Percentiles rank a stretch among this genome's conserved stretches.
Evolutionary conservation across 1,140 invertebrate species (phyloP).

Genomic region (Rhysida immarginata): DNA sequence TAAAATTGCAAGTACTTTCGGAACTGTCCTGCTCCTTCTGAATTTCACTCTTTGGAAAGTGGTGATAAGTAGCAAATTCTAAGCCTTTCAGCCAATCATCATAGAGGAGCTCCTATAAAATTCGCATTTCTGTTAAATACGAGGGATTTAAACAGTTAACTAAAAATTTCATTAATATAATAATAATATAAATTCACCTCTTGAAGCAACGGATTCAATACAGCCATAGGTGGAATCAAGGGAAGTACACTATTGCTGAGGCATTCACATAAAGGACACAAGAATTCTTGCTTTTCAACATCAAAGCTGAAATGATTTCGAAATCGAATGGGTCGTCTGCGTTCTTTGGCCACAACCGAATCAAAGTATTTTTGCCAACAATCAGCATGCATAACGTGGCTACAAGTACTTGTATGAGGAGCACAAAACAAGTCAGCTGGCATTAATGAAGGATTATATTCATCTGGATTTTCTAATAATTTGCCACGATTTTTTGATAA

Average conservation of each 20-base stretch:
- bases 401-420: conserved; percentile 80
- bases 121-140: conserved; percentile 11
- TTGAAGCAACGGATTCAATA: not conserved
- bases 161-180: conserved; percentile 12
- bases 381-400: conserved; percentile 89
- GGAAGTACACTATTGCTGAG: conserved; percentile 89
- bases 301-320: conserved; percentile 71
- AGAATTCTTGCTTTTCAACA: conserved; percentile 81
- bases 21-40: too few species aligned
- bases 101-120: too few species aligned
- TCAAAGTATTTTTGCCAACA: conserved; percentile 92
- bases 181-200: conserved; percentile 33
- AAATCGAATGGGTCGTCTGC: conserved; percentile 55
- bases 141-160: conserved; percentile 5
- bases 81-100: too few species aligned
- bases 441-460: conserved; percentile 39
- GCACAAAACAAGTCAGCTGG: conserved; percentile 54
- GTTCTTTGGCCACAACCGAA: conserved; percentile 69
- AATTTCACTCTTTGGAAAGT: not conserved
- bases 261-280: conserved; percentile 92
- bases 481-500: conserved; percentile 40
- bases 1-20: too few species aligned
- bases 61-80: too few species aligned
- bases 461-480: conserved; percentile 18
- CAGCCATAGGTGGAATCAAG: conserved; percentile 47